A percentile compares a stretch with the other conserved stretches of the same genome.
Conservation (phyloP, 1,140 invertebrate genomes). For the Drosophila tristis region DNA sequence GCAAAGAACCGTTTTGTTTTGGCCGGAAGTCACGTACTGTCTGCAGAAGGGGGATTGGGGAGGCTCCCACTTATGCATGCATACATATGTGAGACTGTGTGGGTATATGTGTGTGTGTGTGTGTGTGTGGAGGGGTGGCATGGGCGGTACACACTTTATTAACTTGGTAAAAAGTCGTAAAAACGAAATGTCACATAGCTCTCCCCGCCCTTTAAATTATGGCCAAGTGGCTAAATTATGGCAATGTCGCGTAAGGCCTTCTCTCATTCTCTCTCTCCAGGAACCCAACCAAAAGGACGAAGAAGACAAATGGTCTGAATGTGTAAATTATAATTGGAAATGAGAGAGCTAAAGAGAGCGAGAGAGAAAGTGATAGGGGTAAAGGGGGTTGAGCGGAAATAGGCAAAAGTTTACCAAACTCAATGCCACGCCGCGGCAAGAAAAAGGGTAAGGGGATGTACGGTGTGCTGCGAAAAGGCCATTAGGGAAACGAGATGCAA, state of each 20-base stretch:
- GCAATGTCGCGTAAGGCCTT: constrained; percentile 63
- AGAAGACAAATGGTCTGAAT: constrained; percentile 73
- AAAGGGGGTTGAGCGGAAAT: constrained; percentile 1
- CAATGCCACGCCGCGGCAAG: too few relatives aligned
- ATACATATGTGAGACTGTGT: constrained; percentile 22
- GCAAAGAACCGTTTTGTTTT: constrained; percentile 77
- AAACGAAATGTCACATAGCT: constrained; percentile 50
- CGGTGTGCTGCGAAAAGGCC: too few relatives aligned
- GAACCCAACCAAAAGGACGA: constrained; percentile 38
- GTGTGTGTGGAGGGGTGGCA: not conserved
- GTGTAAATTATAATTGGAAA: constrained; percentile 81
- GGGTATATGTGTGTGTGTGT: constrained; percentile 44
- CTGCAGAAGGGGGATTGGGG: constrained; percentile 35
- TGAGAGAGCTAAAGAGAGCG: constrained; percentile 20
- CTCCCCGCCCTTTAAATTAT: constrained; percentile 66
- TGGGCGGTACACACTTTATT: constrained; percentile 43
- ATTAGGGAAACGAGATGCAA: too few relatives aligned
- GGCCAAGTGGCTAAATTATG: constrained; percentile 80
- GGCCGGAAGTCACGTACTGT: constrained; percentile 82
- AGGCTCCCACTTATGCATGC: constrained; percentile 36
- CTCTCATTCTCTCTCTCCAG: constrained; percentile 1
- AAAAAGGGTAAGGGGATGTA: too few relatives aligned
- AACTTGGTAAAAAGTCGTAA: constrained; percentile 64
- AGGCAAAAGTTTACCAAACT: constrained; percentile 2
- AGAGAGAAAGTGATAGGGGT: not conserved